A percentile compares a stretch with the other conserved stretches of the same genome.
Evolutionary conservation across 2,888 invertebrate species (phyloP).

Genomic region (Cerastis leucographa): DNA sequence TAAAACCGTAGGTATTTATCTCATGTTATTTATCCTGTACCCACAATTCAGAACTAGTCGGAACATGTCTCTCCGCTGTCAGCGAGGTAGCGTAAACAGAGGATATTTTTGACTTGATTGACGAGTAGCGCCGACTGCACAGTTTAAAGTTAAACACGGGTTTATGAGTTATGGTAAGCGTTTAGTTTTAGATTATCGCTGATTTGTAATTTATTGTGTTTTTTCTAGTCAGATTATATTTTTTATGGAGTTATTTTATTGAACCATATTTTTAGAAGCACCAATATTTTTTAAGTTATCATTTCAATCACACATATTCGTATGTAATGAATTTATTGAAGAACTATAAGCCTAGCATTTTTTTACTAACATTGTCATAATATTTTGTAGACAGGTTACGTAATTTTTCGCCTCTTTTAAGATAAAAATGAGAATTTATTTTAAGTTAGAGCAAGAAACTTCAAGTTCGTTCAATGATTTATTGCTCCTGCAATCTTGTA

Average conservation of each 20-base stretch:
- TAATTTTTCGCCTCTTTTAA: background rate
- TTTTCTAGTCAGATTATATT: background rate
- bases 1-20: constrained; percentile 8
- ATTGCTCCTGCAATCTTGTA: background rate
- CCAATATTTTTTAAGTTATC: background rate
- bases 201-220: constrained; percentile 14
- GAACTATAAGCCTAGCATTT: background rate
- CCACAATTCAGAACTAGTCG: constrained; percentile 62
- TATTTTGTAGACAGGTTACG: background rate
- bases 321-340: background rate
- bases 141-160: constrained; percentile 52
- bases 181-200: constrained; percentile 42
- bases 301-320: background rate
- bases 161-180: constrained; percentile 73
- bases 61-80: constrained; percentile 70
- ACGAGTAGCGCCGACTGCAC: constrained; percentile 74
- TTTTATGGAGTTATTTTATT: background rate
- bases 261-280: background rate
- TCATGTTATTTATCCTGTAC: constrained; percentile 53
- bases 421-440: background rate
- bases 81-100: constrained; percentile 77
- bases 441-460: background rate
- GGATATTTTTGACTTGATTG: constrained; percentile 82
- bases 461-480: background rate
- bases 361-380: background rate